Percentiles rank a stretch among this genome's conserved stretches.
Evolutionary conservation across 92 coral and sea anemone genomes (phyloP).

Genomic region (Umimayanthus kanabou): DNA sequence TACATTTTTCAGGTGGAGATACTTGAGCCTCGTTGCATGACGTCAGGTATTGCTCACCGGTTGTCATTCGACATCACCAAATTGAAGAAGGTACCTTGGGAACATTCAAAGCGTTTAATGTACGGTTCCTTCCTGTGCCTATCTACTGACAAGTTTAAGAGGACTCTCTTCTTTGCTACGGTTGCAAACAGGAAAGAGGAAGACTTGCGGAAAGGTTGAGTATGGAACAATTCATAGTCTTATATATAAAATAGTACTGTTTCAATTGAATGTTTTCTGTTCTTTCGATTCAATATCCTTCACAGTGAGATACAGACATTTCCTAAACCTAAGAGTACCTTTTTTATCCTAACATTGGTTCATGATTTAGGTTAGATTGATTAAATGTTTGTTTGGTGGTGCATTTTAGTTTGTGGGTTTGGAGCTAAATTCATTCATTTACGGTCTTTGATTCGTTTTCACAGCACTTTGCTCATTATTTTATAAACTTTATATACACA

Average conservation of each 20-base stretch:
- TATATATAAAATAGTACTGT: neutral
- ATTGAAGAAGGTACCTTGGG: slow-evolving; percentile 72
- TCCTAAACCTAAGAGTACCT: too few relatives aligned
- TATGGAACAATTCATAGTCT: neutral
- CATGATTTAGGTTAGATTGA: too few relatives aligned
- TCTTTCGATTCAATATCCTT: too few relatives aligned
- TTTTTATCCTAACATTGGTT: too few relatives aligned
- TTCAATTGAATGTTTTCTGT: neutral
- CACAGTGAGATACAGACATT: too few relatives aligned
- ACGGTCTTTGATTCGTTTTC: too few relatives aligned
- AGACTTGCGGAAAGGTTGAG: slow-evolving; percentile 56
- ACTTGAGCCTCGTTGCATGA: slow-evolving; percentile 63
- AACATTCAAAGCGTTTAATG: slow-evolving; percentile 75
- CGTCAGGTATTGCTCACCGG: slow-evolving; percentile 68
- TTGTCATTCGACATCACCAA: slow-evolving; percentile 57
- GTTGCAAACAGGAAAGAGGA: slow-evolving; percentile 85
- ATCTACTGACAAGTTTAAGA: slow-evolving; percentile 78
- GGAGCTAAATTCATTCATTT: neutral
- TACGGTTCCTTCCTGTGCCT: slow-evolving; percentile 89
- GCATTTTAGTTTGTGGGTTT: neutral
- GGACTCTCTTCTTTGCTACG: slow-evolving; percentile 77
- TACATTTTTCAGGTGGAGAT: slow-evolving; percentile 37
- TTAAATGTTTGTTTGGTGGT: too few relatives aligned
- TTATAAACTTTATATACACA: too few relatives aligned
- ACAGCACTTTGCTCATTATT: too few relatives aligned